Evolutionary conservation across 2,888 invertebrate species (phyloP).

Genomic region (Noctua comes): DNA sequence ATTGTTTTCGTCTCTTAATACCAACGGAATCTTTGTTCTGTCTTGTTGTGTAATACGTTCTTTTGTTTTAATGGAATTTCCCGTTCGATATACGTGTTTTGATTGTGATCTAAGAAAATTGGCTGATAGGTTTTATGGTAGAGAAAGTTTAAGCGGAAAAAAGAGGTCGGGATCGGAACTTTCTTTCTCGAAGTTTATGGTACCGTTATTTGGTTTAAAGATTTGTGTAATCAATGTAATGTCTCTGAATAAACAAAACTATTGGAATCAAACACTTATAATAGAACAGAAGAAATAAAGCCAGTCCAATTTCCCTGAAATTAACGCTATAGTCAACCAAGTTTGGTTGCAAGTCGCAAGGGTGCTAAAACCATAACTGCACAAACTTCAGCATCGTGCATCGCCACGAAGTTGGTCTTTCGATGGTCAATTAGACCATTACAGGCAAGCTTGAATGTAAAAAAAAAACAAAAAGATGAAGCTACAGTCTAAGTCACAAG

Average conservation of each 20-base stretch:
- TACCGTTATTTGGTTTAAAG: neutral
- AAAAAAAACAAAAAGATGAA: neutral
- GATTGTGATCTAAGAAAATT: constrained; percentile 70
- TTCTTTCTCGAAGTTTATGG: neutral
- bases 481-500: neutral
- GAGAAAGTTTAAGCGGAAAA: constrained; percentile 31
- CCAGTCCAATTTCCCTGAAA: neutral
- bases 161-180: neutral
- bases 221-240: neutral
- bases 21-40: constrained; percentile 78
- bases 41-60: constrained; percentile 75
- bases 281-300: no score
- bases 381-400: neutral
- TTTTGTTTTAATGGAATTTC: constrained; percentile 75
- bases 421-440: neutral
- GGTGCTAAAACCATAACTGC: neutral
- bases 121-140: constrained; percentile 50
- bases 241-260: neutral
- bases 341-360: neutral
- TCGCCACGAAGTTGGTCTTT: neutral
- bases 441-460: neutral
- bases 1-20: constrained; percentile 81
- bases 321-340: neutral
- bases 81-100: constrained; percentile 68
- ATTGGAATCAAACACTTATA: neutral